These are phyloP conservation scores for Varanus salvator DNA, from an alignment of 2,113 vertebrate genomes.

Conservation along the genomic window DNA sequence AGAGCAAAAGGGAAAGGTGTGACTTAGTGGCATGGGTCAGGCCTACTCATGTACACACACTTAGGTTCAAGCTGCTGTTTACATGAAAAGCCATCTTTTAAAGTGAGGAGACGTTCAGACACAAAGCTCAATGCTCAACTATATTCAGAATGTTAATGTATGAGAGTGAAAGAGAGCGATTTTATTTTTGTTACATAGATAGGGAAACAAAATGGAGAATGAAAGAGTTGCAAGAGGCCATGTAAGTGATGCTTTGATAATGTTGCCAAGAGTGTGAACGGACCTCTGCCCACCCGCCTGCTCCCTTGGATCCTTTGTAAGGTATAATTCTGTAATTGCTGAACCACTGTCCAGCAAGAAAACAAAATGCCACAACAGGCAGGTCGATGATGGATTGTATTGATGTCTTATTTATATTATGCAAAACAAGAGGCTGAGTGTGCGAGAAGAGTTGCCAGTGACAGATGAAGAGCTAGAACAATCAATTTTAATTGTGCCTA, in stretches of 20 bases:
- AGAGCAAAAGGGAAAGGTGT: no score
- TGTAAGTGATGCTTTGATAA: not conserved
- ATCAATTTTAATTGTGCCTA: constrained; percentile 3
- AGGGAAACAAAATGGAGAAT: not conserved
- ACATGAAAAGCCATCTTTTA: not conserved
- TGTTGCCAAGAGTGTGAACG: not conserved
- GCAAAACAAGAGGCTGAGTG: not conserved
- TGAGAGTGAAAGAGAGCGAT: not conserved
- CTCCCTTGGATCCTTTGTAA: no score
- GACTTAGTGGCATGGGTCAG: no score
- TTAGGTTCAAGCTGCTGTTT: no score
- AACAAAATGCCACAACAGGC: not conserved
- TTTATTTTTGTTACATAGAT: not conserved
- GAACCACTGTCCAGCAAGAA: not conserved
- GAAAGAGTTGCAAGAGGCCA: no score
- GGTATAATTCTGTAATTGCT: not conserved
- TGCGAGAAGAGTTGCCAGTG: not conserved
- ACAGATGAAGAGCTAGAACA: not conserved
- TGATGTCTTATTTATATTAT: not conserved
- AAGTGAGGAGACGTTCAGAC: not conserved
- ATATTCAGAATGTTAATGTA: not conserved
- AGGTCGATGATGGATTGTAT: not conserved
- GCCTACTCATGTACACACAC: no score
- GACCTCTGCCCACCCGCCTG: not conserved
- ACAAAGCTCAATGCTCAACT: not conserved